Evolutionary conservation across 2,888 invertebrate genomes (phyloP), one percentile per base, ranked within the genome.

Genomic region (Trypoxylon attenuatum): DNA sequence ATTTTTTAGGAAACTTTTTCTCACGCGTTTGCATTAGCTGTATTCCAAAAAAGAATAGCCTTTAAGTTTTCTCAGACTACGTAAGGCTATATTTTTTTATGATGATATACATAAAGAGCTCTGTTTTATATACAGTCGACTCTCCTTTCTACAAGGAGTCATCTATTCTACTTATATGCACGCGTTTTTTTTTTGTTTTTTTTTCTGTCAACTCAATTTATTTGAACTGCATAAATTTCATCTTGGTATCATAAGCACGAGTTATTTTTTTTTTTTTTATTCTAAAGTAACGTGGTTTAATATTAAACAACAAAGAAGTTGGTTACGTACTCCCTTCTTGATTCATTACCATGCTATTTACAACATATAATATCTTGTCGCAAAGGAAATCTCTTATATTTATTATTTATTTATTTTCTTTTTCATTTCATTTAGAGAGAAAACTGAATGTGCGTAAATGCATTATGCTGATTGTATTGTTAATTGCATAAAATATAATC

Each of bases 351-450:
- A 53, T 58, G 33, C 43, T 64, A 33, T 60, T 43, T 47, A 69
- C 49, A 60, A 61, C 46, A 54, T 62, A 65, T 58, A n/a, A n/a
- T 46, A 67, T 66, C 56, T 73, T 52, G 57, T 76, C 66, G 61
- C 69, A 70, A 77, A 69, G 69, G 68, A 80, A 76, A 71, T 73
- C 73, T 80, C 70, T 76, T 73, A 46, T 80, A 82, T 82, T 83
- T 79, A 83, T 83, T 79, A 83, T 82, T 81, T 82, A 82, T 82
- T 82, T 83, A 81, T 80, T 79, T 56, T 73, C 62, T 58, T 46
- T 47, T 63, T 73, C 62, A 60, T 46, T 47, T 63, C 45, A 61
- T 60, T 59, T 46, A 27, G 29, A 69, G n/a, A 25, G 53, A 33
- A 15, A 50, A 63, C 29, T 22, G 58, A 18, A 61, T 53, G 42